Conservation (phyloP, 2,113 vertebrate genomes). For the Corvus cornix region DNA sequence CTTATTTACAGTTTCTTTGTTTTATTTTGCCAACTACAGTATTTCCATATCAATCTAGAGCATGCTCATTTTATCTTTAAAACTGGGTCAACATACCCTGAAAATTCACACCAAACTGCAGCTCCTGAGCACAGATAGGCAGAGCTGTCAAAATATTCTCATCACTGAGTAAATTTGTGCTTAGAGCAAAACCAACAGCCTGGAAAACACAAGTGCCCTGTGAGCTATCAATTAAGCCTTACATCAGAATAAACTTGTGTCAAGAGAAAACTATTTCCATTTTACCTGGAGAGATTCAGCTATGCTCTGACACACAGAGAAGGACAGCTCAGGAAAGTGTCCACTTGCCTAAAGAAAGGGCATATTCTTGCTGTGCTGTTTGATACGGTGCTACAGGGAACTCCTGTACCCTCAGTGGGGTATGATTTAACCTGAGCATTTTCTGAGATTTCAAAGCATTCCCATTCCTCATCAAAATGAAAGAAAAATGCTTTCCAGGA, state of each 20-base stretch:
- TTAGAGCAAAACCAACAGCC: slow-evolving; percentile 68
- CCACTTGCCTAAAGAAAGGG: not conserved
- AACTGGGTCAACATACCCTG: slow-evolving; percentile 67
- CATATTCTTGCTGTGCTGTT: not conserved
- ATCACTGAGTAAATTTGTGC: slow-evolving; percentile 62
- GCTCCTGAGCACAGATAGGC: slow-evolving; percentile 35
- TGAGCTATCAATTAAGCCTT: slow-evolving; percentile 58
- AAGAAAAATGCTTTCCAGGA: not conserved
- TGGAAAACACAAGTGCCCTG: slow-evolving; percentile 62
- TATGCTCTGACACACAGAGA: not conserved
- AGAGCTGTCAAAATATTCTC: slow-evolving; percentile 74
- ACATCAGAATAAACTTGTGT: slow-evolving; percentile 38
- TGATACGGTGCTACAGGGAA: not conserved
- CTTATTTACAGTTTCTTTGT: not conserved
- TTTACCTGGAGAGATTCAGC: not conserved
- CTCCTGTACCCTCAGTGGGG: not conserved
- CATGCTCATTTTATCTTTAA: slow-evolving; percentile 48
- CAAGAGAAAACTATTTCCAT: slow-evolving; percentile 37
- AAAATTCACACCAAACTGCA: slow-evolving; percentile 67
- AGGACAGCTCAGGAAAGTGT: not conserved
- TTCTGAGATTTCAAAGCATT: not conserved
- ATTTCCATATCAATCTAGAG: slow-evolving; percentile 46
- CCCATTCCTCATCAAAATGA: not conserved
- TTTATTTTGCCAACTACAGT: not conserved
- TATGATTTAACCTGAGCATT: not conserved